A percentile compares a stretch with the other conserved stretches of the same genome.
Conservation (phyloP, 2,797 vertebrate genomes). For the Rhinophrynus dorsalis region DNA sequence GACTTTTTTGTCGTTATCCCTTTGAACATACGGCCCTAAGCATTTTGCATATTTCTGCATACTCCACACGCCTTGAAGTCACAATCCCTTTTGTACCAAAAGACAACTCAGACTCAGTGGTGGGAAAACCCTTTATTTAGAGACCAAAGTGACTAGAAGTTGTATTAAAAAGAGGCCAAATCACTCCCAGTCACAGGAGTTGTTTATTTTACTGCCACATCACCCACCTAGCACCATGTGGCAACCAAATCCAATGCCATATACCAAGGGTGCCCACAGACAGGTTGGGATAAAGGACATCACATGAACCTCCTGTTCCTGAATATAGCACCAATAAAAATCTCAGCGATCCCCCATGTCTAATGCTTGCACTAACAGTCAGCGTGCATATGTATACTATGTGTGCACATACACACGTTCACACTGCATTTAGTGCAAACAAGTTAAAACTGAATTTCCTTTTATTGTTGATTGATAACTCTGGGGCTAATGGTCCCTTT, state of each 20-base stretch:
- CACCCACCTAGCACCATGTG: neutral
- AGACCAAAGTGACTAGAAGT: slow-evolving; percentile 24
- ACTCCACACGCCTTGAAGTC: too few species aligned
- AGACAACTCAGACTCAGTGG: slow-evolving; percentile 19
- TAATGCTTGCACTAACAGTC: slow-evolving; percentile 8
- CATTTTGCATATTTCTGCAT: too few species aligned
- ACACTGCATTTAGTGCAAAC: neutral
- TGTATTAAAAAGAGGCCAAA: slow-evolving; percentile 5
- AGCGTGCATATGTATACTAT: neutral
- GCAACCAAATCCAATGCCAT: neutral
- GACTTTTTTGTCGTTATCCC: too few species aligned
- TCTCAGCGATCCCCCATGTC: neutral
- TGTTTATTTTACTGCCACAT: neutral
- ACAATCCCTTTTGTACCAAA: too few species aligned
- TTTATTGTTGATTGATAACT: neutral
- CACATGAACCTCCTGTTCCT: neutral
- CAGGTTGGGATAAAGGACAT: neutral
- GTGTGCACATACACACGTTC: neutral
- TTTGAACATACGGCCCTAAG: too few species aligned
- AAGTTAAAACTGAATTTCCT: neutral
- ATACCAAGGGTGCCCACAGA: neutral
- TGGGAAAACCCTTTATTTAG: slow-evolving; percentile 42
- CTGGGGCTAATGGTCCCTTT: neutral
- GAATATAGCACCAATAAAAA: slow-evolving; percentile 42
- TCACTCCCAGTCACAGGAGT: neutral